Evolutionary conservation across 2,888 invertebrate genomes (phyloP).

Genomic region (Trypoxylon attenuatum): DNA sequence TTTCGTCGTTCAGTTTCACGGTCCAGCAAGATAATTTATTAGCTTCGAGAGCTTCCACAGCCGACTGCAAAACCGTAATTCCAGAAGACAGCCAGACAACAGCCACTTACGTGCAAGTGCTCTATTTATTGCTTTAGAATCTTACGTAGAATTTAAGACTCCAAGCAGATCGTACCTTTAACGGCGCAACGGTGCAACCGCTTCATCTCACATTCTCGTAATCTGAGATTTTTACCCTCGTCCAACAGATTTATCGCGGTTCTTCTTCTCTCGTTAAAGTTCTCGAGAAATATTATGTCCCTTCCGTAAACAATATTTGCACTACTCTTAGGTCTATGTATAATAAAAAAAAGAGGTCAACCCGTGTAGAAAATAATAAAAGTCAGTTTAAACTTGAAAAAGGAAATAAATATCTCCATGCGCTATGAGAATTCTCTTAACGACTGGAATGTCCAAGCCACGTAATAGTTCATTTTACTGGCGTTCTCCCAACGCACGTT

Average conservation of each 20-base stretch:
- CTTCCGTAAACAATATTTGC: no score
- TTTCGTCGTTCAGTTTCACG: constrained; percentile 16
- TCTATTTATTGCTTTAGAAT: constrained; percentile 46
- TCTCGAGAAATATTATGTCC: no score
- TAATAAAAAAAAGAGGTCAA: no score
- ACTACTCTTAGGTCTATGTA: no score
- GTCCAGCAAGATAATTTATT: constrained; percentile 34
- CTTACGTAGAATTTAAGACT: constrained; percentile 18
- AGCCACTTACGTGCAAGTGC: constrained; percentile 36
- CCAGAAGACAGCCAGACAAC: constrained; percentile 39
- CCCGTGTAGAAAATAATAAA: no score
- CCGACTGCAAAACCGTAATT: constrained; percentile 30
- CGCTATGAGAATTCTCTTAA: no score
- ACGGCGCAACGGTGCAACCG: constrained; percentile 14
- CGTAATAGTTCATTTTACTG: no score
- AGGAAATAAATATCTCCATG: no score
- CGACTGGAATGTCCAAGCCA: no score
- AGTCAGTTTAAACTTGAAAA: no score
- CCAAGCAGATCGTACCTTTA: constrained; percentile 20
- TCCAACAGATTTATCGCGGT: constrained; percentile 12
- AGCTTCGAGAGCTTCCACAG: constrained; percentile 8
- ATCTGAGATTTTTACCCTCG: constrained; percentile 5
- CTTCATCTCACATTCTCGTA: constrained; percentile 5
- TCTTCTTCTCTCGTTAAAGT: background rate
- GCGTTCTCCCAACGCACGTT: no score